Conservation (phyloP, 2,113 vertebrate genomes). For the Aspiorhynchus laticeps region DNA sequence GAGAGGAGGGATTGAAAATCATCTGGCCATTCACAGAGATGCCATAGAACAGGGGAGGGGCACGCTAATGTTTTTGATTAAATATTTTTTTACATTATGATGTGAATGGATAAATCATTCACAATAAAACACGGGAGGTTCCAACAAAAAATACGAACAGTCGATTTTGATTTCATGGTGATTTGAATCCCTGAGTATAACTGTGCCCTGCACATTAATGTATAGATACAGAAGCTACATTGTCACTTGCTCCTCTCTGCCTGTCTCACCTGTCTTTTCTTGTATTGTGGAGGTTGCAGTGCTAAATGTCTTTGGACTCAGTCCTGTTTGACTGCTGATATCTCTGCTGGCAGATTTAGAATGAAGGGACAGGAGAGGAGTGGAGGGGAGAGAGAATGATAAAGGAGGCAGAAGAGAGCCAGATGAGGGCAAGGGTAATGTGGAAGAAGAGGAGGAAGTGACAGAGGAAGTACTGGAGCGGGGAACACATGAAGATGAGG, state of each 20-base stretch:
- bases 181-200: background rate
- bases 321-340: conserved; percentile 84
- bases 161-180: background rate
- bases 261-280: conserved; percentile 43
- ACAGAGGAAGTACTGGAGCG: conserved; percentile 22
- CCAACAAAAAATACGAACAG: background rate
- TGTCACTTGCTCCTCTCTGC: background rate
- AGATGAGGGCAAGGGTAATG: conserved; percentile 69
- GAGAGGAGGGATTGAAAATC: background rate
- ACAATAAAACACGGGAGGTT: background rate
- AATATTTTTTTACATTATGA: too few species aligned
- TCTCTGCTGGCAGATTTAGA: conserved; percentile 82
- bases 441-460: conserved; percentile 32
- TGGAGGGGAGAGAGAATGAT: conserved; percentile 40
- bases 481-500: background rate
- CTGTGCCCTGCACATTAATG: background rate
- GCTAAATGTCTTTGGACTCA: conserved; percentile 76
- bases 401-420: conserved; percentile 22
- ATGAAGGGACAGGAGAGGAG: conserved; percentile 66
- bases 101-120: background rate
- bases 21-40: background rate
- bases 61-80: too few species aligned
- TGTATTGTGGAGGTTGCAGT: conserved; percentile 73
- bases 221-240: background rate
- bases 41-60: background rate